These are phyloP conservation scores for Cotesia congregata DNA, from an alignment of 2,888 invertebrate genomes.

Conservation along the genomic window DNA sequence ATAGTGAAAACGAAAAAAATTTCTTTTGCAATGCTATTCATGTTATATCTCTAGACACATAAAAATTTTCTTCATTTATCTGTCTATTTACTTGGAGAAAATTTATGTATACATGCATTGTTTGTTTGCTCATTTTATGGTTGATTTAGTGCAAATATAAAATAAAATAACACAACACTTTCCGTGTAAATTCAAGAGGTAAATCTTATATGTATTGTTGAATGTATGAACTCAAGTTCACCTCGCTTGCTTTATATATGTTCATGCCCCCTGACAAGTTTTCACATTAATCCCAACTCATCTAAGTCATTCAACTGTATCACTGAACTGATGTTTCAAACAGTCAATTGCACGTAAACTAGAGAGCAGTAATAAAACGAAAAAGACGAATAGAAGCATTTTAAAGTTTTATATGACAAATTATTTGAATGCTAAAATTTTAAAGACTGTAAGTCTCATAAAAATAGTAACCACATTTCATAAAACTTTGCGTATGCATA, in stretches of 20 bases:
- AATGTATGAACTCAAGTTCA: slow-evolving; percentile 8
- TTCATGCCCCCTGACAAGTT: slow-evolving; percentile 18
- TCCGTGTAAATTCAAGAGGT: neutral
- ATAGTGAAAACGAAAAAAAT: neutral
- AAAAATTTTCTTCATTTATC: slow-evolving; percentile 3
- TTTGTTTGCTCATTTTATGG: neutral
- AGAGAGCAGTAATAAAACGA: slow-evolving; percentile 34
- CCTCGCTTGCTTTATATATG: slow-evolving; percentile 3
- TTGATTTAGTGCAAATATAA: neutral
- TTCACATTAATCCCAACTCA: slow-evolving; percentile 34
- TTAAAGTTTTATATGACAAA: slow-evolving; percentile 41
- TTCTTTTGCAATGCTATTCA: neutral
- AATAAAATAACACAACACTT: neutral
- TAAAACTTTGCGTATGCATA: slow-evolving; percentile 9
- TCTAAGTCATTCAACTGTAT: slow-evolving; percentile 34
- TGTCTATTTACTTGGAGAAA: neutral
- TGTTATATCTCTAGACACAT: neutral
- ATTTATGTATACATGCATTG: neutral
- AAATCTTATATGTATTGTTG: slow-evolving; percentile 14
- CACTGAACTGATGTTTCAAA: slow-evolving; percentile 33
- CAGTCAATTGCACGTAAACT: slow-evolving; percentile 35
- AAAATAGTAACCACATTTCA: slow-evolving; percentile 4
- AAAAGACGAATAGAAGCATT: slow-evolving; percentile 28
- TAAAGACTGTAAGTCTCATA: slow-evolving; percentile 9
- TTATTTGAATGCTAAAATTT: slow-evolving; percentile 27